A percentile compares a stretch with the other conserved stretches of the same genome.
phyloP scores from a whole-genome alignment of 1,140 invertebrate genomes.

The Rhagoletis zephyria region DNA sequence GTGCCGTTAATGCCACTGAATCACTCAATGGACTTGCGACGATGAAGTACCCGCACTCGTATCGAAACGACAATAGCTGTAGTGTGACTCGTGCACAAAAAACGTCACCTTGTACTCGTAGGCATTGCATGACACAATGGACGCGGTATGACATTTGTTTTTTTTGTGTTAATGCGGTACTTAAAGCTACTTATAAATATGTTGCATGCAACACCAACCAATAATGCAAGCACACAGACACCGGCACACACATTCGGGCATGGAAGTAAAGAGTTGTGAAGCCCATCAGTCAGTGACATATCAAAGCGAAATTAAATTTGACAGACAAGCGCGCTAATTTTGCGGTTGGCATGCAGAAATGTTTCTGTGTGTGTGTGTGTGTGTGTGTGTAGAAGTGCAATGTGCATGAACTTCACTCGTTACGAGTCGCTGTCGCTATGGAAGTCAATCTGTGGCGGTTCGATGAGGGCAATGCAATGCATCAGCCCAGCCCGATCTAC shows the following conservation, averaged over 20 bases:
- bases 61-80: not conserved
- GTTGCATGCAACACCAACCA: conserved; percentile 49
- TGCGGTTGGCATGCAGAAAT: not conserved
- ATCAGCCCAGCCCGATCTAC: too few relatives aligned
- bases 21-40: conserved; percentile 27
- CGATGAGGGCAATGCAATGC: conserved; percentile 35
- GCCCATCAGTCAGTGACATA: conserved; percentile 56
- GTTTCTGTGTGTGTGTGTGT: conserved; percentile 1
- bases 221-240: not conserved
- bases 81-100: conserved; percentile 45
- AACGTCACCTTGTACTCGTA: conserved; percentile 36
- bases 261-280: not conserved
- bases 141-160: conserved; percentile 35
- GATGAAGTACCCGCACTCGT: too few relatives aligned
- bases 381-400: not conserved
- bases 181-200: conserved; percentile 48
- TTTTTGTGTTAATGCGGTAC: not conserved
- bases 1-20: not conserved
- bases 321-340: conserved; percentile 61
- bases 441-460: conserved; percentile 8
- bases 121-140: conserved; percentile 13
- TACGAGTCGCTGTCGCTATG: conserved; percentile 38
- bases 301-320: conserved; percentile 59
- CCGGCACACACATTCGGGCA: too few relatives aligned
- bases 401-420: conserved; percentile 1